phyloP scores from a whole-genome alignment of 2,113 vertebrate species.

The Oceanites oceanicus region DNA sequence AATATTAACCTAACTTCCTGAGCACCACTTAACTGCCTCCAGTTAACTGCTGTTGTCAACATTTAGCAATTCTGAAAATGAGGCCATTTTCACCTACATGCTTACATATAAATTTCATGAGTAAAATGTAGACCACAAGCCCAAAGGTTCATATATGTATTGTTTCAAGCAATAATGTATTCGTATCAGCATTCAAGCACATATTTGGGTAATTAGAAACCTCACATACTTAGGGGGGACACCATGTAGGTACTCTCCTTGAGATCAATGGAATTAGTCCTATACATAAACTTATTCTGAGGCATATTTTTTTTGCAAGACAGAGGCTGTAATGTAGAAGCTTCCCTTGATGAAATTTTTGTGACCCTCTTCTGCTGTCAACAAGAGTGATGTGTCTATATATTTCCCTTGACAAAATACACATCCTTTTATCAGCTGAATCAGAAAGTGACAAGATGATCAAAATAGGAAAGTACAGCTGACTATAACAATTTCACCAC shows the following conservation, averaged over 20 bases:
- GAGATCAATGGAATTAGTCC: background rate
- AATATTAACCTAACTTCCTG: background rate
- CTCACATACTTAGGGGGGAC: background rate
- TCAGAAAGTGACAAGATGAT: constrained; percentile 62
- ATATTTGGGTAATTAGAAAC: background rate
- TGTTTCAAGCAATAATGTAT: background rate
- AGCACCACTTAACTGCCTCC: background rate
- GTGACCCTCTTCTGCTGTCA: constrained; percentile 51
- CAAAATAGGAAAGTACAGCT: constrained; percentile 59
- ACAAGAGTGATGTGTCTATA: constrained; percentile 49
- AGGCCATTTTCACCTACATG: background rate
- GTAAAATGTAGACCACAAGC: background rate
- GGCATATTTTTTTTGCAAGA: background rate
- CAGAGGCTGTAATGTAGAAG: background rate
- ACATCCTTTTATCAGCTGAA: constrained; percentile 52
- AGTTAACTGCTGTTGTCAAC: background rate
- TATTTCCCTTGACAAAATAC: constrained; percentile 58
- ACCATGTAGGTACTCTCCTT: background rate
- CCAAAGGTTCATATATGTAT: background rate
- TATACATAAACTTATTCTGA: background rate
- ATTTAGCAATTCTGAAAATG: background rate
- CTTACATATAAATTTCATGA: background rate
- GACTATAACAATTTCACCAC: constrained; percentile 58
- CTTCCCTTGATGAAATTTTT: constrained; percentile 60
- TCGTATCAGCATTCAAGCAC: background rate